A percentile compares a stretch with the other conserved stretches of the same genome.
Evolutionary conservation across 2,888 invertebrate species (phyloP).

Genomic region (Epistrophe grossulariae): DNA sequence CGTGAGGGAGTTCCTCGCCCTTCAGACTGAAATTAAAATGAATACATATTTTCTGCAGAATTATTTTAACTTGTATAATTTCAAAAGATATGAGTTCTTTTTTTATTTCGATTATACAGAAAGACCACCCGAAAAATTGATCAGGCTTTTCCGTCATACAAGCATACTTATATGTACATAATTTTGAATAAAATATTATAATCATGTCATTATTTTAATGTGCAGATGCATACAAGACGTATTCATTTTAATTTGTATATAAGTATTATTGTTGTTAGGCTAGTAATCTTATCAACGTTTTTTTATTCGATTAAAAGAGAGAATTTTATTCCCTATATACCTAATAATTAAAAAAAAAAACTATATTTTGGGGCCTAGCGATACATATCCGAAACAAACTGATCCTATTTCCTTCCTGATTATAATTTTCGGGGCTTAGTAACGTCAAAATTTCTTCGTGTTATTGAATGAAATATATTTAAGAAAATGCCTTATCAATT

Average conservation of each 20-base stretch:
- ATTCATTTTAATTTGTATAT: constrained; percentile 77
- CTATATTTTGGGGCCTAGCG: too few relatives aligned
- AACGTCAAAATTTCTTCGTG: too few relatives aligned
- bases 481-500: too few relatives aligned
- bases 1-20: constrained; percentile 89
- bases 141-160: constrained; percentile 29
- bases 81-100: constrained; percentile 39
- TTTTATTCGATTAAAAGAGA: too few relatives aligned
- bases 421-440: too few relatives aligned
- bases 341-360: too few relatives aligned
- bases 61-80: constrained; percentile 52
- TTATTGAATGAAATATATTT: too few relatives aligned
- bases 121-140: constrained; percentile 29
- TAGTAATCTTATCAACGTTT: too few relatives aligned
- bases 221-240: constrained; percentile 77
- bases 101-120: not conserved
- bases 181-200: constrained; percentile 41
- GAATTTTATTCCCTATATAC: too few relatives aligned
- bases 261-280: not conserved
- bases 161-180: constrained; percentile 18
- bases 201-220: constrained; percentile 40
- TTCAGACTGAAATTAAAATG: constrained; percentile 87
- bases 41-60: constrained; percentile 70
- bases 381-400: too few relatives aligned
- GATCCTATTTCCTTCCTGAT: too few relatives aligned